phyloP scores from a whole-genome alignment of 2,797 vertebrate genomes.

The Lutjanus argentimaculatus region DNA sequence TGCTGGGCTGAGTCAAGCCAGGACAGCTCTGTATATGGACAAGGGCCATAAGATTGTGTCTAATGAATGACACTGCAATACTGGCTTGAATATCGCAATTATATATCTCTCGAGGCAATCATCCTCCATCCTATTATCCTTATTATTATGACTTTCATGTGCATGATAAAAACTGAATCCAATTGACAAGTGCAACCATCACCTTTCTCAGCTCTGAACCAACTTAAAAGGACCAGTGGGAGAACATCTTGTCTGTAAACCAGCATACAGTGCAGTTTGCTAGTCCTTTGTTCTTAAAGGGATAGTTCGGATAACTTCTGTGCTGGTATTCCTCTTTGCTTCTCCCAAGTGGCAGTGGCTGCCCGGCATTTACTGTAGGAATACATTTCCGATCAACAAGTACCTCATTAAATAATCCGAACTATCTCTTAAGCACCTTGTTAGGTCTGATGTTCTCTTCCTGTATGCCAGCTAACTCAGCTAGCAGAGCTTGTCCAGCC shows the following conservation, averaged over 20 bases:
- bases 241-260: background rate
- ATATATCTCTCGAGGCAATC: background rate
- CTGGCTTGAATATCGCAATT: background rate
- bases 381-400: too few species aligned
- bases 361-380: too few species aligned
- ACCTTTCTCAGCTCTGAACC: background rate
- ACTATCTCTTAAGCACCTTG: background rate
- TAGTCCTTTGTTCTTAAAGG: background rate
- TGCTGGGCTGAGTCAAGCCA: too few species aligned
- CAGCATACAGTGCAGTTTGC: background rate
- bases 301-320: too few species aligned
- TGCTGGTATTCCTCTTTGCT: too few species aligned
- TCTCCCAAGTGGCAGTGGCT: too few species aligned
- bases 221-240: background rate
- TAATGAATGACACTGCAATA: background rate
- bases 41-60: too few species aligned
- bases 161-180: background rate
- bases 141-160: background rate
- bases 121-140: too few species aligned
- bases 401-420: too few species aligned
- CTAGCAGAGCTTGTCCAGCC: conserved; percentile 31
- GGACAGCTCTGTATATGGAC: too few species aligned
- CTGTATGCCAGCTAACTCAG: conserved; percentile 42
- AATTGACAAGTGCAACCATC: background rate
- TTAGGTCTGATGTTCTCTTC: conserved; percentile 24